Evolutionary conservation across 2,888 invertebrate species (phyloP), one percentile per base, ranked within the genome.

Genomic region (Lottia scabra): DNA sequence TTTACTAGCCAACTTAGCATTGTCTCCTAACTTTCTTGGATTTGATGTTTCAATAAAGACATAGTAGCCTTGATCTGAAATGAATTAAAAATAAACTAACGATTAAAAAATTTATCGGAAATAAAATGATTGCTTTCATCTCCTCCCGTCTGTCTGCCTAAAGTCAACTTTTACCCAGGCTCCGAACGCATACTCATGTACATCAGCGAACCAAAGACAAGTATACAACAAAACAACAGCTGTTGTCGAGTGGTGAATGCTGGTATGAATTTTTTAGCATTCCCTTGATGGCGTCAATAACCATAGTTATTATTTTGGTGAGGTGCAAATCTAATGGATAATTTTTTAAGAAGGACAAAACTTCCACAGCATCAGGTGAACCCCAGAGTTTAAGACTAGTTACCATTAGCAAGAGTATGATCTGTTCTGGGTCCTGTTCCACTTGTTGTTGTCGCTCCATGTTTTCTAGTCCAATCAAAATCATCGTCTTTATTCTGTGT

Each of bases 391-490:
- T 13, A 5, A 43, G 23, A 5, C 38, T 38, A 38, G 73, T 75
- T 72, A 77, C 78, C 63, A 19, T 46, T 80, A 68, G 81, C 82
- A 2, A 71, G 66, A 12, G 86, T 85, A 76, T 87, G 87, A 70
- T 87, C 87, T 66, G 30, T 66, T 0, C 74, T 69, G 8, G 87
- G 87, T 19, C 85, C 85, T 19, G 85, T 85, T 30, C 72, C 75
- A 0, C 65, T 15, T 10, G 81, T 75, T 1, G 73, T 64, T 19
- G 84, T 87, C 8, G 27, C 91, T 1, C 86, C 85, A n/a, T 63
- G 67, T 12, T 75, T 73, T 43, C 84, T 70, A 16, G 79, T 81
- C 87, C 87, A 87, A 67, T 84, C 83, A 78, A 84, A 83, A 63
- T 82, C 77, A 72, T 80, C 90, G 71, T 78, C 73, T 62, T 68